These are phyloP conservation scores for Pterostichus madidus DNA, from an alignment of 2,888 invertebrate genomes.

Conservation along the genomic window DNA sequence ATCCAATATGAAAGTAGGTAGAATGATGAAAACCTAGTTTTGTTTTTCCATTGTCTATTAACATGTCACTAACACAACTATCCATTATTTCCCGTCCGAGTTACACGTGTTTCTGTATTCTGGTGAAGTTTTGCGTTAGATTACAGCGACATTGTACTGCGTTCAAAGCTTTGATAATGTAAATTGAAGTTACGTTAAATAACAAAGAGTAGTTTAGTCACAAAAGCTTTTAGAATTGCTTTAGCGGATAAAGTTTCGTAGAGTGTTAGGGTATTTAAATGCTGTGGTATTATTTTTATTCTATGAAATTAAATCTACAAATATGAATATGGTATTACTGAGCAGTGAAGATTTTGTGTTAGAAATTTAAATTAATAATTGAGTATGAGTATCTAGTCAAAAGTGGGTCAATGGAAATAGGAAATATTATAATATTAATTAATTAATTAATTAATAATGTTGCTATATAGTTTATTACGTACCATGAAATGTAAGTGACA, in stretches of 20 bases:
- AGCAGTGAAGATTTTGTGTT: too few relatives aligned
- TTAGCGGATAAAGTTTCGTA: slow-evolving; percentile 14
- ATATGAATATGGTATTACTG: background rate
- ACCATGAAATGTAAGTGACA: too few relatives aligned
- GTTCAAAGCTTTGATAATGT: slow-evolving; percentile 42
- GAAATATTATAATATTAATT: too few relatives aligned
- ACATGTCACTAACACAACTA: slow-evolving; percentile 21
- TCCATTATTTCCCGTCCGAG: slow-evolving; percentile 1
- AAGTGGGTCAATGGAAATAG: too few relatives aligned
- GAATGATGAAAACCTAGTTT: slow-evolving; percentile 9
- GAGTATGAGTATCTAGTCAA: too few relatives aligned
- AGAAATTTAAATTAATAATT: too few relatives aligned
- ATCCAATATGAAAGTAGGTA: background rate
- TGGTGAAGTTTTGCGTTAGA: slow-evolving; percentile 38
- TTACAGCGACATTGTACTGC: slow-evolving; percentile 30
- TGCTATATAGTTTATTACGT: too few relatives aligned
- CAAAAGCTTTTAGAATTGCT: slow-evolving; percentile 40
- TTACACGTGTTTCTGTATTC: slow-evolving; percentile 28
- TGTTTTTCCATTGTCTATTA: slow-evolving; percentile 1
- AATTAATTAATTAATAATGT: too few relatives aligned
- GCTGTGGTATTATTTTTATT: slow-evolving; percentile 20
- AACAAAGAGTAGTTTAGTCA: slow-evolving; percentile 40
- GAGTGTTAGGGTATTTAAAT: slow-evolving; percentile 38
- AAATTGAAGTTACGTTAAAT: slow-evolving; percentile 47
- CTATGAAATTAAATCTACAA: background rate